phyloP scores from a whole-genome alignment of 1,140 invertebrate genomes.

The Drosophila simulans region DNA sequence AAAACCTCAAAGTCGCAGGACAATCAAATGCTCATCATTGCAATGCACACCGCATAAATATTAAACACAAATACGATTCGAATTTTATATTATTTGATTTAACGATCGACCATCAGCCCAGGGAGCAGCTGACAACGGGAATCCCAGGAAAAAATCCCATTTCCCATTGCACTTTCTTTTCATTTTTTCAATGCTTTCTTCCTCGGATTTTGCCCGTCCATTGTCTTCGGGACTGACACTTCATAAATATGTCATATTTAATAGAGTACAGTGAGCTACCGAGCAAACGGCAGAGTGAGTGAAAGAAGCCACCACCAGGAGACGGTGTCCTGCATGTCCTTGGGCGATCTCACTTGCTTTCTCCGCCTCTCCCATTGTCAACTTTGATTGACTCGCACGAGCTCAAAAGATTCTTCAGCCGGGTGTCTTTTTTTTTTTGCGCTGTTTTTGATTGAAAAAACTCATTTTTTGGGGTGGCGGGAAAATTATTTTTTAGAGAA shows the following conservation, averaged over 20 bases:
- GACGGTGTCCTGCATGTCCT: conserved; percentile 35
- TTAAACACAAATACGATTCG: conserved; percentile 78
- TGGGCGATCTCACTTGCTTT: conserved; percentile 57
- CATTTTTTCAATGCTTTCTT: conserved; percentile 56
- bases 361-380: conserved; percentile 45
- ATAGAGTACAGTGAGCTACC: conserved; percentile 67
- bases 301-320: conserved; percentile 48
- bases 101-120: conserved; percentile 16
- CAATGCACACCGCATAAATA: conserved; percentile 71
- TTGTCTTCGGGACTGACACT: conserved; percentile 68
- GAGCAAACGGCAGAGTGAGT: conserved; percentile 21
- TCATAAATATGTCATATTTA: conserved; percentile 84
- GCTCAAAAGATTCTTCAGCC: conserved; percentile 37
- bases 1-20: conserved; percentile 26
- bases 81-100: conserved; percentile 62
- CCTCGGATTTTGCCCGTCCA: conserved; percentile 33
- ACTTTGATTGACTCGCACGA: conserved; percentile 72
- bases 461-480: conserved; percentile 24
- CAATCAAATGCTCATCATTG: conserved; percentile 65
- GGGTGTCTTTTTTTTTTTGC: conserved; percentile 70
- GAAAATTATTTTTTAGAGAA: conserved; percentile 7
- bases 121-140: conserved; percentile 41
- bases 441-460: conserved; percentile 48
- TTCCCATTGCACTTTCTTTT: conserved; percentile 46
- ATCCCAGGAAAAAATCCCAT: conserved; percentile 54